Evolutionary conservation across 2,888 invertebrate genomes (phyloP).

Genomic region (Plebejus melissa): DNA sequence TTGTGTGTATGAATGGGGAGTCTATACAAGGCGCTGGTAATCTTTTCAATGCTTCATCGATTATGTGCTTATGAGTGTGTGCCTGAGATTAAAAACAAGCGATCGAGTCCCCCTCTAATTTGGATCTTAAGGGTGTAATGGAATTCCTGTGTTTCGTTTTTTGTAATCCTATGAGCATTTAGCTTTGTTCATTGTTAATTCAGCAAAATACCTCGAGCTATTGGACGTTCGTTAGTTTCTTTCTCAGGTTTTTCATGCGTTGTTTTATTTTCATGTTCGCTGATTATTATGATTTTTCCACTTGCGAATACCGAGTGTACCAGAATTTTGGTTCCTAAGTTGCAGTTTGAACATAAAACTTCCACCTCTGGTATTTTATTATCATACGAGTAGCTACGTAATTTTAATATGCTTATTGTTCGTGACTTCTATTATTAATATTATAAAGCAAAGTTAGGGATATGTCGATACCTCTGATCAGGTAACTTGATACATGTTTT

Average conservation of each 20-base stretch:
- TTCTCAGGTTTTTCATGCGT: neutral
- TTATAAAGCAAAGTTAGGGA: neutral
- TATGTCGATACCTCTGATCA: neutral
- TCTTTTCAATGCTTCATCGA: slow-evolving; percentile 38
- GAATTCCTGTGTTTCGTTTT: slow-evolving; percentile 12
- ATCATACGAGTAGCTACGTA: neutral
- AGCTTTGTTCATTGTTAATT: neutral
- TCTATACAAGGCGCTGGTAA: slow-evolving; percentile 40
- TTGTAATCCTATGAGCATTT: neutral
- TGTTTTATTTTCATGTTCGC: neutral
- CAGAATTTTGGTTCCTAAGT: too few species aligned
- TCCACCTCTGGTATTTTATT: neutral
- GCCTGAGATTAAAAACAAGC: slow-evolving; percentile 36
- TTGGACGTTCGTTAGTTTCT: neutral
- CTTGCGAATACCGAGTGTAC: too few species aligned
- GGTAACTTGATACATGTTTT: slow-evolving; percentile 11
- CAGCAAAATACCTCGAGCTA: neutral
- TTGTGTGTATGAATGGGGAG: slow-evolving; percentile 41
- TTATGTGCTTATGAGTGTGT: slow-evolving; percentile 36
- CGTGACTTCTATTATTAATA: neutral
- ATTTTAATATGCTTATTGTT: neutral
- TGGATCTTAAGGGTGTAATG: slow-evolving; percentile 13
- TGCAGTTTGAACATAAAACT: neutral
- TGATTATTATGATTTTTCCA: neutral
- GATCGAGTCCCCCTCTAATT: slow-evolving; percentile 30